Conservation (phyloP, 2,113 vertebrate genomes). For the Tiliqua scincoides region DNA sequence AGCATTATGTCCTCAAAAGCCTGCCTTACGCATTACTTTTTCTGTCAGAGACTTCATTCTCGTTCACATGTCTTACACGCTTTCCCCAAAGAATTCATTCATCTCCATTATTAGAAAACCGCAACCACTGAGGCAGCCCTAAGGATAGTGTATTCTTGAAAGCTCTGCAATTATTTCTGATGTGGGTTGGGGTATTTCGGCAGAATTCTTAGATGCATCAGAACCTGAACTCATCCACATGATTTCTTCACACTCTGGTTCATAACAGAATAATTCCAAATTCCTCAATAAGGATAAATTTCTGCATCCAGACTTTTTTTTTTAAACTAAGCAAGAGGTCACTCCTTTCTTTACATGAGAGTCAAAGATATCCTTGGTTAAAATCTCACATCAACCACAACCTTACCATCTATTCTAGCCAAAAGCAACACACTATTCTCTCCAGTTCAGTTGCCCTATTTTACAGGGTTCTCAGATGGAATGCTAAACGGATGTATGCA, state of each 20-base stretch:
- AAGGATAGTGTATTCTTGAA: neutral
- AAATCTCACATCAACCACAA: neutral
- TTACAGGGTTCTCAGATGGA: neutral
- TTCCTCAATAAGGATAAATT: too few relatives aligned
- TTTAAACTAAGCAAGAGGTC: neutral
- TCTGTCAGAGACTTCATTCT: neutral
- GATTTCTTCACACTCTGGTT: neutral
- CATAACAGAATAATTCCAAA: neutral
- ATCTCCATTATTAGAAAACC: neutral
- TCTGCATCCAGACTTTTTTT: neutral
- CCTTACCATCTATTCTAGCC: neutral
- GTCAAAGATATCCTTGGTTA: neutral
- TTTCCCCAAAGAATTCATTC: neutral
- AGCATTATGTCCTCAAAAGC: neutral
- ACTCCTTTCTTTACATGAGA: neutral
- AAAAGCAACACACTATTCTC: neutral
- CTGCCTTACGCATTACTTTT: neutral
- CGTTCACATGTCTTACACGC: neutral
- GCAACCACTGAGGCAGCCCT: too few relatives aligned
- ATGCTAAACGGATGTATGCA: neutral
- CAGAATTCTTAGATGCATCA: neutral
- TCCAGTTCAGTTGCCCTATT: neutral
- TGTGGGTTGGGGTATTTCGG: too few relatives aligned
- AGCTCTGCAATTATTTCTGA: neutral
- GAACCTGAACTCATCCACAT: neutral